These are phyloP conservation scores for Trilocha varians DNA, from an alignment of 2,888 invertebrate species.

Conservation along the genomic window DNA sequence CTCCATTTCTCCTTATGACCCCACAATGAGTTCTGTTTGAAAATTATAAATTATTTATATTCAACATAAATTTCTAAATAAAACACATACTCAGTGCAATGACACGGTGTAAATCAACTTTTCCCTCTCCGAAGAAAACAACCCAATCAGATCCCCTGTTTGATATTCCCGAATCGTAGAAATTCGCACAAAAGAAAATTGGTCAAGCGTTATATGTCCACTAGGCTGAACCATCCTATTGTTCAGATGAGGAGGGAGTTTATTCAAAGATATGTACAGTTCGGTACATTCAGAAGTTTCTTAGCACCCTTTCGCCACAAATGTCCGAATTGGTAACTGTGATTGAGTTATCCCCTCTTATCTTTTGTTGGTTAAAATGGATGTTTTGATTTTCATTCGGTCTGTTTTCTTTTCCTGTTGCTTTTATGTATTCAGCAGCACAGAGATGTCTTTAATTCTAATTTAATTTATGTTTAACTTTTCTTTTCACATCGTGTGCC, in stretches of 20 bases:
- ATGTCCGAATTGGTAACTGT: conserved; percentile 34
- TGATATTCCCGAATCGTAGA: conserved; percentile 62
- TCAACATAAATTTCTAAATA: background rate
- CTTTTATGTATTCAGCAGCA: too few species aligned
- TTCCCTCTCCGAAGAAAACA: conserved; percentile 38
- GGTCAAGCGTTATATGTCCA: conserved; percentile 70
- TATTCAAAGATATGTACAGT: conserved; percentile 55
- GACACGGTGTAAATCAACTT: conserved; percentile 56
- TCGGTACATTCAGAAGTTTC: conserved; percentile 40
- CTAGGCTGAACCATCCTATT: conserved; percentile 57
- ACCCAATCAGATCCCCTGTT: conserved; percentile 55
- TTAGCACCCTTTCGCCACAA: conserved; percentile 37
- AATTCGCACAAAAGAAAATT: conserved; percentile 67
- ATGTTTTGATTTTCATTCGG: conserved; percentile 12
- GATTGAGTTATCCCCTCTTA: conserved; percentile 38
- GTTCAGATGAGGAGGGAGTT: conserved; percentile 57
- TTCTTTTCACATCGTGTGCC: too few species aligned
- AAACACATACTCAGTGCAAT: conserved; percentile 31
- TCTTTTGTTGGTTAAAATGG: conserved; percentile 26
- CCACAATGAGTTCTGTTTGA: too few species aligned
- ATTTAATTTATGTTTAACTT: too few species aligned
- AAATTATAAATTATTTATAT: too few species aligned
- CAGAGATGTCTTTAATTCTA: too few species aligned
- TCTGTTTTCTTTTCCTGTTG: too few species aligned
- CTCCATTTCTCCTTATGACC: too few species aligned